These are phyloP conservation scores for Siniperca obscura DNA, from an alignment of 2,797 vertebrate species.

Conservation along the genomic window DNA sequence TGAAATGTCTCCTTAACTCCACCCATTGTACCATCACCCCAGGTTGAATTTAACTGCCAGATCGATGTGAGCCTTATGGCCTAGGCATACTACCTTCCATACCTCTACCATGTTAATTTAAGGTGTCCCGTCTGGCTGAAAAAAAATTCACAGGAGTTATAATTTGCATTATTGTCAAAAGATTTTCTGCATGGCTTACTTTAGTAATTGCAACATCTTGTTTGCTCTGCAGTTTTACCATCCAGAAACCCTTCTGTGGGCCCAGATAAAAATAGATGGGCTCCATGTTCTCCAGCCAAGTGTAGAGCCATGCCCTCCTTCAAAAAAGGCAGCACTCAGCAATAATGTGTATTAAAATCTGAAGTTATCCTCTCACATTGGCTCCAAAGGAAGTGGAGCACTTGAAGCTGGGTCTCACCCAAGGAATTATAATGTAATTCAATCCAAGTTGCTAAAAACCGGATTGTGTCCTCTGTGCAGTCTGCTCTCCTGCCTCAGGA, in stretches of 20 bases:
- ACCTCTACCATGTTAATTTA: constrained; percentile 19
- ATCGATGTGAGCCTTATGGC: constrained; percentile 13
- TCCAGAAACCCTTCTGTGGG: constrained; percentile 59
- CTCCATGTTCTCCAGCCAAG: constrained; percentile 67
- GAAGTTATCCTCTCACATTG: constrained; percentile 46
- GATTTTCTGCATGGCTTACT: constrained; percentile 69
- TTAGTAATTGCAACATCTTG: constrained; percentile 68
- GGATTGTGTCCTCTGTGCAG: constrained; percentile 17
- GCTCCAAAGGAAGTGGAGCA: constrained; percentile 37
- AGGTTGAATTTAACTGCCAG: constrained; percentile 15
- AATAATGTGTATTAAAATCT: constrained; percentile 67
- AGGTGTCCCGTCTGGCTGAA: constrained; percentile 36
- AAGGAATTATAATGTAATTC: constrained; percentile 56
- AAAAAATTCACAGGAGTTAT: constrained; percentile 19
- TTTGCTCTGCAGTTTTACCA: constrained; percentile 69
- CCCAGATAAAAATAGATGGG: constrained; percentile 73
- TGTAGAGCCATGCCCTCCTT: constrained; percentile 57
- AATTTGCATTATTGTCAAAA: constrained; percentile 67
- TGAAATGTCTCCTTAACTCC: neutral
- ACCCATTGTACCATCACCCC: neutral
- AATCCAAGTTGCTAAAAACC: constrained; percentile 44
- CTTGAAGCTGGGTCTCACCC: constrained; percentile 46
- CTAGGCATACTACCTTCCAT: constrained; percentile 3
- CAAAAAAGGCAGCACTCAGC: constrained; percentile 67
- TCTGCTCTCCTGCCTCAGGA: constrained; percentile 12